A percentile compares a stretch with the other conserved stretches of the same genome.
Evolutionary conservation across 2,888 invertebrate species (phyloP).

Genomic region (Pelosia muscerda): DNA sequence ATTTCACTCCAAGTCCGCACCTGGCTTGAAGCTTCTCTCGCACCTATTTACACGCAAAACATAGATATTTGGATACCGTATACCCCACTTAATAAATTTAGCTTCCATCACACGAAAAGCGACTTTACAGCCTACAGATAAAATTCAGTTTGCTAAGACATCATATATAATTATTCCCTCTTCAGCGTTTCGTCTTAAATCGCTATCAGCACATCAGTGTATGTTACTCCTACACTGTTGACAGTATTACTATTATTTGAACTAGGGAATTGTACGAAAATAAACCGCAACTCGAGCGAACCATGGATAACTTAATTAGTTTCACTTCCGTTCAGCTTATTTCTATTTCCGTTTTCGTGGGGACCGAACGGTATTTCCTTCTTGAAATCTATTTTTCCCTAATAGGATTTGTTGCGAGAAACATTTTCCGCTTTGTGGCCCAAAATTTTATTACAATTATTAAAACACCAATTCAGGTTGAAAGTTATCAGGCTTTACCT

Average conservation of each 20-base stretch:
- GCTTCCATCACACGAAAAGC: conserved; percentile 51
- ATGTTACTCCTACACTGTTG: conserved; percentile 78
- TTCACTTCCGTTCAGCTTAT: conserved; percentile 84
- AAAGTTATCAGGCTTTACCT: conserved; percentile 55
- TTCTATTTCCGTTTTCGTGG: conserved; percentile 84
- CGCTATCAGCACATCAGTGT: conserved; percentile 77
- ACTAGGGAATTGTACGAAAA: conserved; percentile 79
- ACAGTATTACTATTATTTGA: conserved; percentile 82
- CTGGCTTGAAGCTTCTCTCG: conserved; percentile 82
- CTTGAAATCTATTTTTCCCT: conserved; percentile 80
- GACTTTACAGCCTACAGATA: conserved; percentile 51
- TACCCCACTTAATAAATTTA: conserved; percentile 68
- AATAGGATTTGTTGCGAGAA: conserved; percentile 77
- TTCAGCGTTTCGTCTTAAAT: conserved; percentile 72
- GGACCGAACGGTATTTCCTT: conserved; percentile 78
- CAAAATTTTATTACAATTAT: conserved; percentile 67
- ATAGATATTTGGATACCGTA: conserved; percentile 80
- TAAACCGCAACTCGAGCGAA: conserved; percentile 78
- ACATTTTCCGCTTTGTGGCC: conserved; percentile 61
- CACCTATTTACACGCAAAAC: conserved; percentile 84
- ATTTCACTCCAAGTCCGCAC: conserved; percentile 78
- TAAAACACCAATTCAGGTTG: conserved; percentile 66
- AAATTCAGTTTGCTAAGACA: conserved; percentile 54
- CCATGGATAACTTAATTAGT: conserved; percentile 86
- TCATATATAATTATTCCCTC: conserved; percentile 61